Evolutionary conservation across 2,113 vertebrate species (phyloP).

Genomic region (Antechinus stuartii): DNA sequence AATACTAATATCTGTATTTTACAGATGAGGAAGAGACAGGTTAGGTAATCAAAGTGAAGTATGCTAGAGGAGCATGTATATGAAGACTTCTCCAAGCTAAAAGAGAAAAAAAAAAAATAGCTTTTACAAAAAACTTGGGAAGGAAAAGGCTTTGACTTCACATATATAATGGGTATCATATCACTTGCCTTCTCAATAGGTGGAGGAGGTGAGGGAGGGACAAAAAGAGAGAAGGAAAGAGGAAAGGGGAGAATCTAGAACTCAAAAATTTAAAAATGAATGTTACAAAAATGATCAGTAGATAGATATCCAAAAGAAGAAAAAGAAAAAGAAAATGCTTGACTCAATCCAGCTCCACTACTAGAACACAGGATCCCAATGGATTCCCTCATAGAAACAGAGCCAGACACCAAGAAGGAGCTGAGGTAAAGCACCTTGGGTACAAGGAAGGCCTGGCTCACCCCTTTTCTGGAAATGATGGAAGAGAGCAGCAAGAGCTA

Average conservation of each 20-base stretch:
- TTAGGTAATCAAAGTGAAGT: not conserved
- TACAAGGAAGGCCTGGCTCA: not conserved
- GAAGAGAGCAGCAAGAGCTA: not conserved
- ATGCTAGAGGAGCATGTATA: not conserved
- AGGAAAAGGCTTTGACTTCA: not conserved
- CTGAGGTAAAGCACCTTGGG: not conserved
- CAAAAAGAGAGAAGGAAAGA: too few relatives aligned
- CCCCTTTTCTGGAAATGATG: not conserved
- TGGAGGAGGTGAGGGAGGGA: not conserved
- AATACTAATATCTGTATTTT: not conserved
- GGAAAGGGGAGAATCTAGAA: not conserved
- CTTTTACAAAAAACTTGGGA: not conserved
- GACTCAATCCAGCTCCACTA: not conserved
- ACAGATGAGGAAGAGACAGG: not conserved
- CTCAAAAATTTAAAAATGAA: not conserved
- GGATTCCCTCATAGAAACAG: not conserved
- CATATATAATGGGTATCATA: not conserved
- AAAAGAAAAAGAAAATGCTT: not conserved
- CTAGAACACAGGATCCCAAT: not conserved
- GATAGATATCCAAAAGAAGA: not conserved
- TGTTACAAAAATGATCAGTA: not conserved
- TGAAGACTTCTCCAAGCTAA: not conserved
- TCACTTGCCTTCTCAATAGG: not conserved
- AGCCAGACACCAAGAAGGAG: not conserved
- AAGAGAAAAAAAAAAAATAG: not conserved